phyloP scores from a whole-genome alignment of 2,797 vertebrate species.

The Pangasius larnaudii region DNA sequence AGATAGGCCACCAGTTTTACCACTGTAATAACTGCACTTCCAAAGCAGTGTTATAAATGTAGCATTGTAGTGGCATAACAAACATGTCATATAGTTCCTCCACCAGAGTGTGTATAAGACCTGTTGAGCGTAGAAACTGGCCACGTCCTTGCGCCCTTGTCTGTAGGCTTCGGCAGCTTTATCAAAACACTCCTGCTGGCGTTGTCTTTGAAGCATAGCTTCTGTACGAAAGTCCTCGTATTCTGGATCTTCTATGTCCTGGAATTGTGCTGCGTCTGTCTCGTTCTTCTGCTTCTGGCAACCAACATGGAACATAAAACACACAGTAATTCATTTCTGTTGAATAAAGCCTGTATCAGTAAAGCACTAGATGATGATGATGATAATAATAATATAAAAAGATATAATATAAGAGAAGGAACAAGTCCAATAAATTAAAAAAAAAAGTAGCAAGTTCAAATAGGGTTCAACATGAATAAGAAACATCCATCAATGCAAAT shows the following conservation, averaged over 20 bases:
- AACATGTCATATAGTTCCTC: neutral
- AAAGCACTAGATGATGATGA: neutral
- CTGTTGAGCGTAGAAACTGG: constrained; percentile 93
- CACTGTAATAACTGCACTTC: neutral
- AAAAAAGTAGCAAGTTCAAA: neutral
- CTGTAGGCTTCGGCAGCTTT: constrained; percentile 90
- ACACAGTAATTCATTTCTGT: neutral
- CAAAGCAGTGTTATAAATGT: neutral
- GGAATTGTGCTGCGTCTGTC: constrained; percentile 76
- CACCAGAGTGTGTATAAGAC: constrained; percentile 57
- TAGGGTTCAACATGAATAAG: neutral
- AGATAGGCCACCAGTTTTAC: neutral
- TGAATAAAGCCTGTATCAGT: neutral
- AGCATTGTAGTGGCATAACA: neutral
- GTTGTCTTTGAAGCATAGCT: constrained; percentile 85
- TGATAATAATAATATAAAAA: neutral
- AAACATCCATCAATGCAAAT: neutral
- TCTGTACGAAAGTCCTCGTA: constrained; percentile 93
- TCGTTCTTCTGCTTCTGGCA: constrained; percentile 63
- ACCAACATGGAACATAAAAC: neutral
- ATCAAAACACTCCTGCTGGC: constrained; percentile 84
- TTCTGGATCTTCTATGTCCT: constrained; percentile 87
- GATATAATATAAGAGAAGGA: neutral
- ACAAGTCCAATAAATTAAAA: neutral
- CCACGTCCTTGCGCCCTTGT: constrained; percentile 89